Conservation (phyloP, 92 coral and sea anemone species). For the Montipora capitata region DNA sequence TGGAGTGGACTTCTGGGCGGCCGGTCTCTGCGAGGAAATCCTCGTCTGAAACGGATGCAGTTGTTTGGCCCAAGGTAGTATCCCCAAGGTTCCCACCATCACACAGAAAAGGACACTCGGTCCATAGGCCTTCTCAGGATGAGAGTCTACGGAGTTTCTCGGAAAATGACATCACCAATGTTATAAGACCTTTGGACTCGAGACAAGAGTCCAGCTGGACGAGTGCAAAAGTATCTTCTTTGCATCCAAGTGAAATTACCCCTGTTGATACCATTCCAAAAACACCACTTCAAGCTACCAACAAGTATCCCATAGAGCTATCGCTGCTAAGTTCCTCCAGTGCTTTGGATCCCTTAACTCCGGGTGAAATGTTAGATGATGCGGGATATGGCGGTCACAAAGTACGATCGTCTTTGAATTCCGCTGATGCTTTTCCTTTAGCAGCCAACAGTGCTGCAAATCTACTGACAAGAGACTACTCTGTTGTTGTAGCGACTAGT, state of each 20-base stretch:
- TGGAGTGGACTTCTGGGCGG: neutral
- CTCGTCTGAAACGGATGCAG: neutral
- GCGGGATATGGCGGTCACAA: neutral
- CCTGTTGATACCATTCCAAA: conserved; percentile 5
- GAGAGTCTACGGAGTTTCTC: conserved; percentile 6
- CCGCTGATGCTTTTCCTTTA: neutral
- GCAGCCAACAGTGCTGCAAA: conserved; percentile 11
- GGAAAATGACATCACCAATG: neutral
- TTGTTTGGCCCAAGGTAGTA: neutral
- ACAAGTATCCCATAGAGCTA: neutral
- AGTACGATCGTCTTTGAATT: neutral
- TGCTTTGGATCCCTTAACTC: neutral
- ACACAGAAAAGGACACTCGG: neutral
- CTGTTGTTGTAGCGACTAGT: neutral
- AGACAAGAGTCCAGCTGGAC: conserved; percentile 26
- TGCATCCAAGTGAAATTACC: conserved; percentile 7
- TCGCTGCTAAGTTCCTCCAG: neutral
- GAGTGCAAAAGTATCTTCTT: conserved; percentile 5
- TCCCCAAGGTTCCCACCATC: neutral
- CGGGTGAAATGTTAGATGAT: neutral
- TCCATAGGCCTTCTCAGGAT: neutral
- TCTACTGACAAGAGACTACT: neutral
- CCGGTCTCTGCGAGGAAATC: neutral
- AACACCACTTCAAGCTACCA: neutral
- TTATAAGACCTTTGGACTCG: neutral